These are phyloP conservation scores for Cephus rjabovi DNA, from an alignment of 2,888 invertebrate species.

Conservation along the genomic window DNA sequence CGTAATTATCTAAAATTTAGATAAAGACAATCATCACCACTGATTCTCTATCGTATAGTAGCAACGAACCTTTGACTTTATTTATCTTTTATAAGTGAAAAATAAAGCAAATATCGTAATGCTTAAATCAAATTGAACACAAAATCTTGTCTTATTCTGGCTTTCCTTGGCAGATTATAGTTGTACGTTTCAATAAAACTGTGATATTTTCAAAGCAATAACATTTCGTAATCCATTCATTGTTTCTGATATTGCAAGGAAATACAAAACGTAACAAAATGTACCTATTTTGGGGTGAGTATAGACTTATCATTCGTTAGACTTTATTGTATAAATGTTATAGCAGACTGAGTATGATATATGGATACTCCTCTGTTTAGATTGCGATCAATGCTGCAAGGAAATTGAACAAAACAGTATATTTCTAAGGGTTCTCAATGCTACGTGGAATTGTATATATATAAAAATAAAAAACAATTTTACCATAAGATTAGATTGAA, in stretches of 20 bases:
- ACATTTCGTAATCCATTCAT: neutral
- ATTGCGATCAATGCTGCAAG: neutral
- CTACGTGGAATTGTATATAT: neutral
- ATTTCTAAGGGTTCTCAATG: neutral
- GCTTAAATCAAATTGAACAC: neutral
- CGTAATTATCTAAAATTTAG: neutral
- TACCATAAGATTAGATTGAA: neutral
- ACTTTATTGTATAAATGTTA: neutral
- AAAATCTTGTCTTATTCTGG: neutral
- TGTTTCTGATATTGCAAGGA: neutral
- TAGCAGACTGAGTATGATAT: neutral
- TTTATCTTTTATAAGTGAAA: constrained; percentile 7
- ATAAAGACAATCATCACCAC: neutral
- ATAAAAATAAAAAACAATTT: neutral
- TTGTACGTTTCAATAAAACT: neutral
- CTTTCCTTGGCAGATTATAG: neutral
- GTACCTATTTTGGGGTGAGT: constrained; percentile 20
- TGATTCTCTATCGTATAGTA: neutral
- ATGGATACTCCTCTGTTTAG: neutral
- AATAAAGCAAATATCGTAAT: constrained; percentile 7
- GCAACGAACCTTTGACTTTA: constrained; percentile 11
- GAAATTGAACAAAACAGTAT: neutral
- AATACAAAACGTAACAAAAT: constrained; percentile 5
- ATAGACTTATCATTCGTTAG: neutral
- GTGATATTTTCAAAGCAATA: neutral